Evolutionary conservation across 2,888 invertebrate genomes (phyloP), one percentile per base, ranked within the genome.

Genomic region (Teleiodes luculella): DNA sequence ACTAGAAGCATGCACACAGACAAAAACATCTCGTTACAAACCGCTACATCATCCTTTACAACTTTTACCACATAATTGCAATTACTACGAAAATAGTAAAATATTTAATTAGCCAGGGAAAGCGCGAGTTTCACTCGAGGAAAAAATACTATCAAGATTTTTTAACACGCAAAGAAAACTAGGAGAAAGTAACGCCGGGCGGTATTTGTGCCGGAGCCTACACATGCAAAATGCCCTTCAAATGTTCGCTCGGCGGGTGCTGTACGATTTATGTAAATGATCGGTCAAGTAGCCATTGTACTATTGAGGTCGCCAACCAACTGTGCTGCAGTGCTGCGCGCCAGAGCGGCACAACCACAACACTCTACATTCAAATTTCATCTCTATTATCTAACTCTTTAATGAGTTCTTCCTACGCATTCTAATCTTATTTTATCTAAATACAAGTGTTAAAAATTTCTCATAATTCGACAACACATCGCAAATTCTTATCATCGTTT

Each of bases 81-180:
- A 81, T 83, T 78, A 83, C 77, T 68, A 78, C 74, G 68, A 77
- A 80, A 74, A 80, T 77, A 70, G 69, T 80, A 76, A 79, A 80
- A 82, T 83, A 83, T 80, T 83, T 76, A 79, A 80, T 82, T 83
- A 84, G 76, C 77, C 69, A 80, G 82, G 80, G 86, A 87, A 86
- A 87, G 86, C 86, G 80, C 72, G 74, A 76, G 78, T 83, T 82
- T 82, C 83, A 81, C 83, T 80, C 74, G 73, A 67, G 78, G 80
- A 78, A 82, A 82, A 82, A 78, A 49, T 57, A 51, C 41, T 54
- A 57, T 86, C 86, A 84, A 86, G 86, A 86, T 86, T 85, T 87
- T 85, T 87, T 85, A 82, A 84, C 87, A 86, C 87, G 86, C 87
- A 77, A 81, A 83, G 80, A 78, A 82, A 83, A 74, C 73, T 68